phyloP scores from a whole-genome alignment of 2,797 vertebrate genomes.

The Fringilla coelebs region DNA sequence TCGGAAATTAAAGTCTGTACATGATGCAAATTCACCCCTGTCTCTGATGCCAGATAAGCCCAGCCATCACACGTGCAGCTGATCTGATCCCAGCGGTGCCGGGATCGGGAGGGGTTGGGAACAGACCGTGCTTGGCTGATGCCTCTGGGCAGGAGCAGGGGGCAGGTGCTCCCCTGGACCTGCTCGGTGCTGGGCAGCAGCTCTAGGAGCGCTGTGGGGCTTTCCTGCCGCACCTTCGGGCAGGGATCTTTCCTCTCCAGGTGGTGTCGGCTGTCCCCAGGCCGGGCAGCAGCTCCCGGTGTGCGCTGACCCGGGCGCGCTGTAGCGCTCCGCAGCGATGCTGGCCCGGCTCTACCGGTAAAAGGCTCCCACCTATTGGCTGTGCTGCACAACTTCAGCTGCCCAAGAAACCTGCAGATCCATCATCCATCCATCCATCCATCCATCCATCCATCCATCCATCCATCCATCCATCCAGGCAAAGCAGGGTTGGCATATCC shows the following conservation, averaged over 20 bases:
- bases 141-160: rapidly evolving
- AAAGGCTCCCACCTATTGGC: constrained; percentile 68
- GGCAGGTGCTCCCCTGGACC: not conserved
- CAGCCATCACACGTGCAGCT: rapidly evolving
- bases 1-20: constrained; percentile 17
- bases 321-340: rapidly evolving
- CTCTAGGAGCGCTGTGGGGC: not conserved
- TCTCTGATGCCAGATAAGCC: not conserved
- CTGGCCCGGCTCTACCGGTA: not conserved
- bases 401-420: not conserved
- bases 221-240: not conserved
- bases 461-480: not conserved
- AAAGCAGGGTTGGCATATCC: not conserved
- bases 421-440: not conserved
- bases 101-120: not conserved
- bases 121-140: not conserved
- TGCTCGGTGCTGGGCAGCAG: rapidly evolving
- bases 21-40: not conserved
- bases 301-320: rapidly evolving
- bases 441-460: not conserved
- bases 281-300: not conserved
- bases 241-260: not conserved
- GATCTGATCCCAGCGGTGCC: not conserved
- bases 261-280: rapidly evolving
- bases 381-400: constrained; percentile 25